A percentile compares a stretch with the other conserved stretches of the same genome.
Evolutionary conservation across 2,797 vertebrate species (phyloP).

Genomic region (Aphelocoma californica): DNA sequence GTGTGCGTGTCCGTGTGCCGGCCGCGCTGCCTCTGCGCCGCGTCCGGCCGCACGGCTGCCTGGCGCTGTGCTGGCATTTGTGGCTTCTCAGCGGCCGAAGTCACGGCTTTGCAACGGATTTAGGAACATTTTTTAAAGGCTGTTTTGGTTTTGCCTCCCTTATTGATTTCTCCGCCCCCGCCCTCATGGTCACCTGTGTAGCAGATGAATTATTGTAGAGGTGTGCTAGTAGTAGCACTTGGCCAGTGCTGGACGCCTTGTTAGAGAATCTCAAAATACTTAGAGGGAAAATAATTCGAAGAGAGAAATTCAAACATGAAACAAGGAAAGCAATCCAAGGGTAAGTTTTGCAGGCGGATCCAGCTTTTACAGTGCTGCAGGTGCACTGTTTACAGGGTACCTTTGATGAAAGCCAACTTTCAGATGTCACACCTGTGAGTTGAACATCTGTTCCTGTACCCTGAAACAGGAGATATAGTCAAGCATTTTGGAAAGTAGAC

Average conservation of each 20-base stretch:
- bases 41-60: not conserved
- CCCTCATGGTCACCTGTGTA: not conserved
- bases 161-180: not conserved
- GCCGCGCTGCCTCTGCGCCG: not conserved
- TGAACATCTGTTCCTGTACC: not conserved
- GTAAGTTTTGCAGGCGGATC: not conserved
- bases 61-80: not conserved
- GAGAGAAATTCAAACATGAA: not conserved
- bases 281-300: not conserved
- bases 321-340: not conserved
- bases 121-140: not conserved
- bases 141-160: not conserved
- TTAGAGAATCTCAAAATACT: not conserved
- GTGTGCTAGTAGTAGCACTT: not conserved
- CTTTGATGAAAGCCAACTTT: not conserved
- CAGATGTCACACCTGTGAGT: not conserved
- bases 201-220: not conserved
- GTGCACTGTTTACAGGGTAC: not conserved
- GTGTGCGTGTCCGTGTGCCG: not conserved
- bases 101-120: not conserved
- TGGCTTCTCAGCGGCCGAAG: not conserved
- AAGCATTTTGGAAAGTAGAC: not conserved
- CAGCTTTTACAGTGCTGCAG: not conserved
- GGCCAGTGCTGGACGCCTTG: not conserved
- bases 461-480: not conserved